Base-by-base conservation (phyloP, 2,888 invertebrate genomes). In the Mycalesis mineus region DNA sequence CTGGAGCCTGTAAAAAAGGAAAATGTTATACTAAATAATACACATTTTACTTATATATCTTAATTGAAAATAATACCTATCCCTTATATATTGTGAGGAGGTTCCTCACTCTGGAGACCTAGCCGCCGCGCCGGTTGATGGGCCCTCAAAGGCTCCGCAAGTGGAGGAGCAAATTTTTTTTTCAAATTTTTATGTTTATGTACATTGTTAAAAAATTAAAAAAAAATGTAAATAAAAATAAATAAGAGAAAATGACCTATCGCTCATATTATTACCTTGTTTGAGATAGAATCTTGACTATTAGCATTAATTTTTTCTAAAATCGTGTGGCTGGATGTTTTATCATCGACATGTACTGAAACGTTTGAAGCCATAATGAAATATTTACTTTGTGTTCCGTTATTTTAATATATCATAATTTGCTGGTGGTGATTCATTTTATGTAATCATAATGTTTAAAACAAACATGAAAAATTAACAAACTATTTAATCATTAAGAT, bases 1-100 rank as follows among this genome's bases (percentile, higher is more conserved):
- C 94, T 8, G 97, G 97, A 39, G 91, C 79, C 90, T 92, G 66
- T 4, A 63, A 62, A 37, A 8, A 36, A 13, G 13, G 8, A 55
- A 31, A 41, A 28, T 13, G 1, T 13, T 37, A 9, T 22, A 4
- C 2, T 22, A 22, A 22, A 22, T 22, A 22, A 22, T 22, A 4
- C 22, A 4, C 22, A 22, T 4, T 22, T 22, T 5, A 5, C 22
- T 22, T 22, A 22, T 5, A 4, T 4, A 22, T 2, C 22, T 5
- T 22, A 22, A 22, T 22, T 22, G 22, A 22, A 4, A 22, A 5
- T 22, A 4, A 22, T 5, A 22, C n/a, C n/a, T n/a, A n/a, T n/a
- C n/a, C n/a, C n/a, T n/a, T n/a, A n/a, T n/a, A n/a, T n/a, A n/a
- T n/a, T n/a, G n/a, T n/a, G n/a, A n/a, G n/a, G n/a, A n/a, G n/a